These are phyloP conservation scores for Cryptotis parvus DNA, from an alignment of 2,113 vertebrate species.

Conservation along the genomic window DNA sequence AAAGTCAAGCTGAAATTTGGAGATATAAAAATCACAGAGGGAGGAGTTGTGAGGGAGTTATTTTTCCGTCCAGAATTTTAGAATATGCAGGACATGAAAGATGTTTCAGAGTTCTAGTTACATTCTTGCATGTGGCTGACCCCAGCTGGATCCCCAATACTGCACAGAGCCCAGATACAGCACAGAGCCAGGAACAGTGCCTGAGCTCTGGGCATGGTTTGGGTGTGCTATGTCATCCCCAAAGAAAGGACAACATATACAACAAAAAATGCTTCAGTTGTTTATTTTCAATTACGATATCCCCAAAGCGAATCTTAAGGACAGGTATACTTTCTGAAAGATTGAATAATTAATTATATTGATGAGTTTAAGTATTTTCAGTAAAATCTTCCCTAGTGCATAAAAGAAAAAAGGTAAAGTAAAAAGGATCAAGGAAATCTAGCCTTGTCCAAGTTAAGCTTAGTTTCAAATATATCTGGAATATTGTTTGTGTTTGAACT, in stretches of 20 bases:
- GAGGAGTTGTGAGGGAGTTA: background rate
- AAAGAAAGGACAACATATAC: too few relatives aligned
- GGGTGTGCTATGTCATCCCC: too few relatives aligned
- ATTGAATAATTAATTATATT: background rate
- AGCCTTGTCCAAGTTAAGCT: background rate
- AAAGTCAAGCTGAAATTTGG: conserved; percentile 2
- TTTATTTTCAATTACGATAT: background rate
- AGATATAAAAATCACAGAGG: background rate
- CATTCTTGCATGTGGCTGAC: too few relatives aligned
- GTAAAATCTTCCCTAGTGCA: background rate
- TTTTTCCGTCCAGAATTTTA: background rate
- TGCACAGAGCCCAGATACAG: too few relatives aligned
- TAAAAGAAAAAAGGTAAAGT: background rate
- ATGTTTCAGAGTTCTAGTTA: background rate
- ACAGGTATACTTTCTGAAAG: background rate
- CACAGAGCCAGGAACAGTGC: too few relatives aligned
- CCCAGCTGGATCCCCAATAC: too few relatives aligned
- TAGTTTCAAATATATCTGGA: background rate
- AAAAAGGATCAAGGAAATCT: background rate
- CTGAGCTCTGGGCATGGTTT: too few relatives aligned
- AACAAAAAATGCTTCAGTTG: too few relatives aligned
- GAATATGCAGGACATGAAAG: background rate
- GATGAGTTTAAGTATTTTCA: background rate
- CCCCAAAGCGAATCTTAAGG: background rate
- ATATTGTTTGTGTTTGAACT: background rate